Evolutionary conservation across 2,113 vertebrate species (phyloP), one percentile per base, ranked within the genome.

Genomic region (Ginglymostoma cirratum): DNA sequence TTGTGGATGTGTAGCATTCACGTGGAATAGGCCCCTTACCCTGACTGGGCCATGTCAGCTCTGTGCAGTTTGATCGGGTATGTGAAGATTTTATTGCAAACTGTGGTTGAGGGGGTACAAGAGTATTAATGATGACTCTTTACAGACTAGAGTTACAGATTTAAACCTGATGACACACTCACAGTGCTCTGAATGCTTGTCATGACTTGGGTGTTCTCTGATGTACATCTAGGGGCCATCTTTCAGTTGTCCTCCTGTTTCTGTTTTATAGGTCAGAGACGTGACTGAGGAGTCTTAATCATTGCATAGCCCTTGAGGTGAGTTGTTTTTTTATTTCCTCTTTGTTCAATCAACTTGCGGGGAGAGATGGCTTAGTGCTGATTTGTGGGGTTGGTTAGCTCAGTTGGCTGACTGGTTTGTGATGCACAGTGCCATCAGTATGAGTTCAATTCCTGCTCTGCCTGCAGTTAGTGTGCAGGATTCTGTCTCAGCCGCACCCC

Each of bases 121-220:
- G 17, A 19, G 80, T 42, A 6, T 87, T 52, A 34, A 90, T 90
- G 87, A 90, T 90, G 87, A 90, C 48, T 5, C 52, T 61, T 90
- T 61, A 61, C 27, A 90, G 87, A 90, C 87, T 90, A 90, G 87
- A 90, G 87, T 90, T 55, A 61, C 87, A n/a, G 87, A 90, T 17
- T 90, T 34, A 52, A 90, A 30, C 48, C 27, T 90, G 87, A 34
- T 12, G 87, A 90, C 10, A 61, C 2, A 1, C 12, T 61, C 52
- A 90, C 87, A 90, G 87, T 90, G 87, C 87, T 61, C 87, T 90
- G 87, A 90, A 34, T 55, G 14, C 52, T 90, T 14, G 3, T 34
- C 72, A 12, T 30, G 2, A 12, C 30, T 61, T 34, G 30, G 72
- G 2, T 76, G 72, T 34, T 34, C 4, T n/a, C 34, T 38, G 30